phyloP scores from a whole-genome alignment of 2,797 vertebrate species.

The Hapalemur alaotrensis region DNA sequence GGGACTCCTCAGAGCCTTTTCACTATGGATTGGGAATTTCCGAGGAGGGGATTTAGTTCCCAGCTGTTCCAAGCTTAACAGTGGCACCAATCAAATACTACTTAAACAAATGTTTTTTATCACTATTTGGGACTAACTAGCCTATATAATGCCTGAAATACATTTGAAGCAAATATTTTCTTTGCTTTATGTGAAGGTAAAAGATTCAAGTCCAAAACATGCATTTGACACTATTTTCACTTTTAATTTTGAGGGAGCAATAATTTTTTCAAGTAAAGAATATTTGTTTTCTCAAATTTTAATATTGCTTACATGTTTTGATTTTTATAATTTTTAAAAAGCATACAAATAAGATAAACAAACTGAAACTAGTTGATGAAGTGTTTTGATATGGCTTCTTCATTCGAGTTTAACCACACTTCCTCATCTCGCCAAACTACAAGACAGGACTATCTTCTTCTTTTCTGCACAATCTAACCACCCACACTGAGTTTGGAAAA shows the following conservation, averaged over 20 bases:
- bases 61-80: not conserved
- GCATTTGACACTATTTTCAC: not conserved
- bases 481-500: not conserved
- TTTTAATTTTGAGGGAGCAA: not conserved
- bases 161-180: not conserved
- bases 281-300: not conserved
- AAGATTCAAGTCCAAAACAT: not conserved
- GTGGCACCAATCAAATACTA: not conserved
- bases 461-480: not conserved
- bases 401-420: not conserved
- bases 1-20: not conserved
- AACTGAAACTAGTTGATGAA: not conserved
- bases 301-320: not conserved
- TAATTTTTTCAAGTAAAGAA: not conserved
- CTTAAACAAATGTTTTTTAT: not conserved
- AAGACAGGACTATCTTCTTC: not conserved
- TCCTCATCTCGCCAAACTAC: not conserved
- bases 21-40: not conserved
- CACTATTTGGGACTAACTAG: not conserved
- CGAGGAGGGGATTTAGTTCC: not conserved
- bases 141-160: not conserved
- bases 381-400: not conserved
- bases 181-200: not conserved
- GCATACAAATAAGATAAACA: not conserved
- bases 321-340: not conserved